A percentile compares a stretch with the other conserved stretches of the same genome.
Conservation (phyloP, 2,888 invertebrate species). For the Cheilosia vulpina region DNA sequence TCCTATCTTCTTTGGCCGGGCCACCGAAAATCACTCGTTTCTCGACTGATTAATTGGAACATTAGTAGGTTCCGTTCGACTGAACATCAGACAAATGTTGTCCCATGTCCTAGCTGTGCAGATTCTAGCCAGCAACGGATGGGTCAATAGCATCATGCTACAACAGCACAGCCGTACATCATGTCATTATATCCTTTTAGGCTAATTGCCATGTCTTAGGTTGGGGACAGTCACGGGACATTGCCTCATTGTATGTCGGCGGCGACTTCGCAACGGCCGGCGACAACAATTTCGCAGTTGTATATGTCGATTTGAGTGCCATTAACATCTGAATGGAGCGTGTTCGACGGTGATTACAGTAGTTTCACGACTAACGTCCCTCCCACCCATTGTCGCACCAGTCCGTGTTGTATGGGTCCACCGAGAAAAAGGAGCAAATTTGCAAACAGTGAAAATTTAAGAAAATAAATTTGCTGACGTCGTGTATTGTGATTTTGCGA, state of each 20-base stretch:
- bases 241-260: conserved; percentile 19
- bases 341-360: conserved; percentile 56
- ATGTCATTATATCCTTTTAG: conserved; percentile 68
- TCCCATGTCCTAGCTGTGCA: conserved; percentile 31
- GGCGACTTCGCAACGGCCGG: conserved; percentile 28
- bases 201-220: conserved; percentile 70
- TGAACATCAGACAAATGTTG: conserved; percentile 64
- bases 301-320: conserved; percentile 40
- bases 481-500: conserved; percentile 35
- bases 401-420: conserved; percentile 4
- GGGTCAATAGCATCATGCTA: conserved; percentile 51
- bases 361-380: conserved; percentile 31
- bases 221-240: neutral
- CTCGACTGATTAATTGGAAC: conserved; percentile 68
- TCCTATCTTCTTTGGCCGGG: neutral
- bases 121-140: conserved; percentile 25
- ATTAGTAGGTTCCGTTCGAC: conserved; percentile 67
- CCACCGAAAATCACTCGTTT: conserved; percentile 46
- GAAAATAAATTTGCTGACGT: conserved; percentile 47
- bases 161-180: conserved; percentile 54
- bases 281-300: conserved; percentile 40
- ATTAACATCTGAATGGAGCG: conserved; percentile 51
- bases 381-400: conserved; percentile 18
- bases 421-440: conserved; percentile 25
- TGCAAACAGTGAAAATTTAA: conserved; percentile 54